Conservation (phyloP, 1,140 invertebrate genomes). For the Zaprionus taronus region DNA sequence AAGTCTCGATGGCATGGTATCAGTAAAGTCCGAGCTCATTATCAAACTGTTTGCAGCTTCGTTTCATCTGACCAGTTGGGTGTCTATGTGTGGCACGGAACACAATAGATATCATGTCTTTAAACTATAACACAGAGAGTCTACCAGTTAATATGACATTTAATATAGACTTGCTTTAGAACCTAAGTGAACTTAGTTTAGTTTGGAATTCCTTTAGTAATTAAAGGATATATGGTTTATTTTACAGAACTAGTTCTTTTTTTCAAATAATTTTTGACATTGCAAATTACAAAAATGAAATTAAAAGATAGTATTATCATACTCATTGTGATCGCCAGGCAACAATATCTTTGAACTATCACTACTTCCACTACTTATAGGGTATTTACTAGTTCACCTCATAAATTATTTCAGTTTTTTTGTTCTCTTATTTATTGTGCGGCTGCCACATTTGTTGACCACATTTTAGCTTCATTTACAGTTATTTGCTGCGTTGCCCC, state of each 20-base stretch:
- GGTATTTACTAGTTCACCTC: background rate
- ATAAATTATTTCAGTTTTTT: background rate
- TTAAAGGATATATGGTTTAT: background rate
- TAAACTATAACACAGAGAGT: background rate
- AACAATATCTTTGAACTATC: no score
- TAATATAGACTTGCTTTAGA: background rate
- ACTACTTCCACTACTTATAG: background rate
- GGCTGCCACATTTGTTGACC: conserved; percentile 53
- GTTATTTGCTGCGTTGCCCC: conserved; percentile 62
- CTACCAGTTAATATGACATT: background rate
- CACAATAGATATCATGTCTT: background rate
- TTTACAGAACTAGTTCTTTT: no score
- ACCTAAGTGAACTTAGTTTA: background rate
- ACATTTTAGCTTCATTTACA: conserved; percentile 79
- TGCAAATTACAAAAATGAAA: background rate
- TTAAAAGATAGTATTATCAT: background rate
- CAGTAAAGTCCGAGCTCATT: conserved; percentile 32
- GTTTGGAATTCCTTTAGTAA: background rate
- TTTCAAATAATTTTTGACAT: no score
- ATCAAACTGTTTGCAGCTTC: conserved; percentile 11
- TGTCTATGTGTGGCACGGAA: background rate
- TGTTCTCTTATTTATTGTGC: conserved; percentile 41
- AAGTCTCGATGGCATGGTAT: background rate
- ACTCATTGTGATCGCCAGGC: no score
- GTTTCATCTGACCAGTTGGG: background rate